Evolutionary conservation across 2,113 vertebrate genomes (phyloP).

Genomic region (Elgaria multicarinata): DNA sequence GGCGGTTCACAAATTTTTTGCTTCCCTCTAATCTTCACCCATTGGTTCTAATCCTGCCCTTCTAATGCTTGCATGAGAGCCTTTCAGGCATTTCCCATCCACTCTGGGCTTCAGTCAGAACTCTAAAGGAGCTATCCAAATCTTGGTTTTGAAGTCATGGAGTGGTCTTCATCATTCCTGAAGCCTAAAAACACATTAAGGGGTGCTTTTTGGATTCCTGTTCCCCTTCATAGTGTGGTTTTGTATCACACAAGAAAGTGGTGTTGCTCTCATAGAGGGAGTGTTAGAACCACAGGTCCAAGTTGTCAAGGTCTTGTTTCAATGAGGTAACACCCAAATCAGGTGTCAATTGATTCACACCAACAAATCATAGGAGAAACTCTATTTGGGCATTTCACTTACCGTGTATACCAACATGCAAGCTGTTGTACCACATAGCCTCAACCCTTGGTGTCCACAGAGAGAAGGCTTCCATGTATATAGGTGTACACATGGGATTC

Average conservation of each 20-base stretch:
- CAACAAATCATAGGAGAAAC: not conserved
- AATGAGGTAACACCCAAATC: not conserved
- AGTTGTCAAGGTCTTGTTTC: not conserved
- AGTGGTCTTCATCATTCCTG: not conserved
- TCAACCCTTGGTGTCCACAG: too few species aligned
- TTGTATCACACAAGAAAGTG: not conserved
- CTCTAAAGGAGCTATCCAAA: too few species aligned
- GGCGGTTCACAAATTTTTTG: too few species aligned
- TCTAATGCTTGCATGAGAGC: not conserved
- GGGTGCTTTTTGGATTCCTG: not conserved
- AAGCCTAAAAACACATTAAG: not conserved
- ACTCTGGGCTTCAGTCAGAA: too few species aligned
- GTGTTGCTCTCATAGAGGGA: not conserved
- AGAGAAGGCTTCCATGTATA: too few species aligned
- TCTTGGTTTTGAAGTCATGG: not conserved
- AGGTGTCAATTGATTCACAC: not conserved
- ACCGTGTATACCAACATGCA: too few species aligned
- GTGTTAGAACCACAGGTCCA: not conserved
- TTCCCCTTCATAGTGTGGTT: too few species aligned
- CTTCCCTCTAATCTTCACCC: too few species aligned
- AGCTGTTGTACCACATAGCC: too few species aligned
- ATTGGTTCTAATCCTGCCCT: too few species aligned
- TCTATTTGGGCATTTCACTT: not conserved
- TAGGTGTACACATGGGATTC: too few species aligned
- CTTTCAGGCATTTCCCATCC: not conserved